phyloP scores from a whole-genome alignment of 2,113 vertebrate species.

The Scalopus aquaticus region DNA sequence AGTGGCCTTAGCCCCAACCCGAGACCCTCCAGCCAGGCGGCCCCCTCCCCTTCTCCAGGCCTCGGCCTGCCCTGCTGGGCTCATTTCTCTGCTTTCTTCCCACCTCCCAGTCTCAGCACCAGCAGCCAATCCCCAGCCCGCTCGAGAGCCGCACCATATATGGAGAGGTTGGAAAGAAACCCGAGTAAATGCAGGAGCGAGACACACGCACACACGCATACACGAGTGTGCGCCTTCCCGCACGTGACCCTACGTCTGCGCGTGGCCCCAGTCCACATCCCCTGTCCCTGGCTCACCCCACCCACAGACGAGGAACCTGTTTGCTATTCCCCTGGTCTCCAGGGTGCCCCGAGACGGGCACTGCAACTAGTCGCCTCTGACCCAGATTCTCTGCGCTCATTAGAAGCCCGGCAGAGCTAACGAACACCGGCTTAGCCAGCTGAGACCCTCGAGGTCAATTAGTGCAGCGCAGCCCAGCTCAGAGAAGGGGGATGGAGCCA shows the following conservation, averaged over 20 bases:
- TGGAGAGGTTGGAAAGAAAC: slow-evolving; percentile 78
- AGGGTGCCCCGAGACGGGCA: slow-evolving; percentile 54
- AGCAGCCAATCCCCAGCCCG: slow-evolving; percentile 77
- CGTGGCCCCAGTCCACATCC: neutral
- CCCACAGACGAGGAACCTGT: neutral
- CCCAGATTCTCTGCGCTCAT: slow-evolving; percentile 84
- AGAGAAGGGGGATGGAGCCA: neutral
- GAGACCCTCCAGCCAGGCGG: neutral
- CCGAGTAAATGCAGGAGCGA: slow-evolving; percentile 29
- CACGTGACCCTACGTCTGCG: neutral
- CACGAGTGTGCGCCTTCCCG: slow-evolving; percentile 38
- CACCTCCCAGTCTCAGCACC: slow-evolving; percentile 62
- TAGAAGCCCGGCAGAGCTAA: slow-evolving; percentile 80
- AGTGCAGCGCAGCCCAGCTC: slow-evolving; percentile 60
- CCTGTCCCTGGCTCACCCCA: slow-evolving; percentile 37
- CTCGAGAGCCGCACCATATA: slow-evolving; percentile 77
- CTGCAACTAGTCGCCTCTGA: slow-evolving; percentile 67
- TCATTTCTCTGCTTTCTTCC: slow-evolving; percentile 65
- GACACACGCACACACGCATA: slow-evolving; percentile 14
- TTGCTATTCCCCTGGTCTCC: slow-evolving; percentile 32
- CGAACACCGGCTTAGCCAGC: slow-evolving; percentile 77
- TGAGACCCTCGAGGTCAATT: slow-evolving; percentile 77
- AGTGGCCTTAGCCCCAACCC: neutral
- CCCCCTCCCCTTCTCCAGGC: neutral
- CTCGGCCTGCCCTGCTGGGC: neutral